These are phyloP conservation scores for Tenualosa ilisha DNA, from an alignment of 2,797 vertebrate genomes.

Conservation along the genomic window DNA sequence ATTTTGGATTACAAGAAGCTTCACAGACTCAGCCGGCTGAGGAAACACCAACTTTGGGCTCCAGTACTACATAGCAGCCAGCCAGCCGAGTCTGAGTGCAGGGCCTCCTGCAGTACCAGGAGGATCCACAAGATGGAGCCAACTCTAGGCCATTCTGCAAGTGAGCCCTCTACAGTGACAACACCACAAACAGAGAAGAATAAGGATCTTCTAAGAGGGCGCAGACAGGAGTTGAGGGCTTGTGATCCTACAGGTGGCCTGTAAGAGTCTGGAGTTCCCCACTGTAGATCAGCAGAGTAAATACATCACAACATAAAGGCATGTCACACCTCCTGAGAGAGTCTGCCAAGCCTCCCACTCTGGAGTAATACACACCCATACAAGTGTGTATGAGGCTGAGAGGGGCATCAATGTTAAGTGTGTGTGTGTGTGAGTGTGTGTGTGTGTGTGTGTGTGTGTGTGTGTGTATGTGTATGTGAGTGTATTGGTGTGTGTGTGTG, in stretches of 20 bases:
- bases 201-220: not conserved
- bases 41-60: not conserved
- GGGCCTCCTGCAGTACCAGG: not conserved
- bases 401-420: no score
- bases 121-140: not conserved
- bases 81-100: not conserved
- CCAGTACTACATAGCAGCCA: not conserved
- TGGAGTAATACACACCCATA: no score
- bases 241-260: not conserved
- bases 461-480: no score
- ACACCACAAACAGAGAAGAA: not conserved
- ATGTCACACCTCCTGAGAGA: no score
- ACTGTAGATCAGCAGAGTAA: not conserved
- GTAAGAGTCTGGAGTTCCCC: not conserved
- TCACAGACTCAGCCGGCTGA: not conserved
- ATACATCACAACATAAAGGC: no score
- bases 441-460: no score
- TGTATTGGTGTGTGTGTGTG: not conserved
- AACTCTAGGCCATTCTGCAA: not conserved
- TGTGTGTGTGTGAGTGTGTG: no score
- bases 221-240: not conserved
- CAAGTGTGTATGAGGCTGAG: no score
- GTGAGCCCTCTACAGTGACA: not conserved
- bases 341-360: no score
- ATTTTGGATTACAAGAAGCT: not conserved